Base-by-base conservation (phyloP, 2,113 vertebrate genomes). In the Microcebus ravelobensis region DNA sequence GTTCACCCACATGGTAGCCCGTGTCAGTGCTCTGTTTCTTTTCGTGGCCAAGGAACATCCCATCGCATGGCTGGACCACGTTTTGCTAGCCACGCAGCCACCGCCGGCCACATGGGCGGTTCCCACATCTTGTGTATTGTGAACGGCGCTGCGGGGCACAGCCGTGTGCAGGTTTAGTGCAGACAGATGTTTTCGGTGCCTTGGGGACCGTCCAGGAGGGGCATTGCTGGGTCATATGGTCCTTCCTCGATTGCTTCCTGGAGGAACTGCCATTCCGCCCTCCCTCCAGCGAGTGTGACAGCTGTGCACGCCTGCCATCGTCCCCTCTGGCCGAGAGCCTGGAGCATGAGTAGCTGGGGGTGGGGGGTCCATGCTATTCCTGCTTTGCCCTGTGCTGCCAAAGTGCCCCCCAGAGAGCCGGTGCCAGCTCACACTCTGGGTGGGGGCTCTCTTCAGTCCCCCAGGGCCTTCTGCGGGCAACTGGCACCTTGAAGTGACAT, bases 1-100 rank as follows among this genome's bases (percentile, higher is more conserved):
- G 17, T 1, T 20, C 31, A 2, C 7, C 52, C 23, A 0, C 0
- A 0, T 3, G 0, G 23, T 0, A 7, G 52, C 36, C 0, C 0
- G 8, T 3, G 0, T 50, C 10, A 0, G 3, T 0, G 25, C 18
- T 3, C 6, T 1, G 0, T 20, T 39, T 59, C 5, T 13, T 25
- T 8, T 34, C 1, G 6, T 0, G 55, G 50, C 90, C 3, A 34
- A 39, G 9, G 4, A 1, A 10, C 10, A 27, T 7, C 27, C 27
- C 25, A 0, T 6, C 0, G 25, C 2, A 0, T 0, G 71, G 52
- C 5, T 4, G 18, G 87, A n/a, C 1, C 18, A 0, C 13, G 3
- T 2, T 9, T 2, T 10, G 20, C 34, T 6, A 36, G 34, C 14
- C 0, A 0, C 1, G n/a, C 0, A 4, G 34, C 6, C 1, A 12